Percentiles rank a stretch among this genome's conserved stretches.
Conservation (phyloP, 23 tunicate genomes). For the Clavelina lepadiformis region DNA sequence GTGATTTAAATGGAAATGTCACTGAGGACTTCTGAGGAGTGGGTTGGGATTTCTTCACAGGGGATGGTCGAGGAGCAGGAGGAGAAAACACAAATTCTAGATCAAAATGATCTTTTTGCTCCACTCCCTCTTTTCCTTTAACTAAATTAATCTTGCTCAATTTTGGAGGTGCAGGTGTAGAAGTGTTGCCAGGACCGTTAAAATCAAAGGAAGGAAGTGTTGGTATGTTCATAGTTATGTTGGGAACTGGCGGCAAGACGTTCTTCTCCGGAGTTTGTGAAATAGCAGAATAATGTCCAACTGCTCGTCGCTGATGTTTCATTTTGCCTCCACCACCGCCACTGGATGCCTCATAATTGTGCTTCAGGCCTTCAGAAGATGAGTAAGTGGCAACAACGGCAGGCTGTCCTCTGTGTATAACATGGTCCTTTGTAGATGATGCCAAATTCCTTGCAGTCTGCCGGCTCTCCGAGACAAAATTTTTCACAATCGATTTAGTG, state of each 20-base stretch:
- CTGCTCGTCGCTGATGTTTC: conserved; percentile 3
- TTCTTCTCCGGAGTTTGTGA: neutral
- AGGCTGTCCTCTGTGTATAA: conserved; percentile 12
- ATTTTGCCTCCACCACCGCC: conserved; percentile 18
- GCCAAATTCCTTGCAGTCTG: neutral
- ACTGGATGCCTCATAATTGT: neutral
- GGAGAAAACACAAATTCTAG: conserved; percentile 6
- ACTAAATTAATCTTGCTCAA: too few species aligned
- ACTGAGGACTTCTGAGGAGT: neutral
- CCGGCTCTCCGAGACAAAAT: neutral
- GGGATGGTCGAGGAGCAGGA: neutral
- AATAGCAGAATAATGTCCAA: conserved; percentile 6
- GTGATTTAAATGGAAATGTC: neutral
- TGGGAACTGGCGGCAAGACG: conserved; percentile 1
- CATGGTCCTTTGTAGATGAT: neutral
- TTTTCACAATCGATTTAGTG: conserved; percentile 9
- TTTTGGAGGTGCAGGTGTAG: too few species aligned
- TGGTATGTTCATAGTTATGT: conserved; percentile 3
- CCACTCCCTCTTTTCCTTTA: too few species aligned
- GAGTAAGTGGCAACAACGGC: conserved; percentile 9
- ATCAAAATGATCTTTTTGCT: too few species aligned
- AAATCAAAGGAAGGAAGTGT: conserved; percentile 15
- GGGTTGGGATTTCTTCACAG: neutral
- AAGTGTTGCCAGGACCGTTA: too few species aligned
- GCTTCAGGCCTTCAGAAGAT: conserved; percentile 13